Evolutionary conservation across 2,797 vertebrate species (phyloP), one percentile per base, ranked within the genome.

Genomic region (Xenentodon cancila): DNA sequence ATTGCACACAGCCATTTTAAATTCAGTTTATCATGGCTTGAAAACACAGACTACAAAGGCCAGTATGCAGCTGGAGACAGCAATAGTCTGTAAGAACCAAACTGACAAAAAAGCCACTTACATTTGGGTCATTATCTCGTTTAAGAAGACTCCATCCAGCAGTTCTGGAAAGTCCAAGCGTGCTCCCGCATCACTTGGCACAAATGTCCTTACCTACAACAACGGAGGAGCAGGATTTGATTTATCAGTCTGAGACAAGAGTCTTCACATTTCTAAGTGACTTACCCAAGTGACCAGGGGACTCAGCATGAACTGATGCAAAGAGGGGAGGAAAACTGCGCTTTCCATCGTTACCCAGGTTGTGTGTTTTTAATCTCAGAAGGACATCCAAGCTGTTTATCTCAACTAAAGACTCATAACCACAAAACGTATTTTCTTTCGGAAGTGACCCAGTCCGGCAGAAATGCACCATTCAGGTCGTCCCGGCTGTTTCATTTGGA

Each of bases 201-300:
- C 91, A 54, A 97, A 97, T 0, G 96, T 97, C 91, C 93, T 97
- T 49, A 97, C 95, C 97, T 97, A 32, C 67, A n/a, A 91, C 77
- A 7, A 64, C 1, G 66, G n/a, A 65, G 47, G 27, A 0, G 20
- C 13, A 49, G 47, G 30, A 30, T 32, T 40, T 71, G 40, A 53
- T 12, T 3, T 17, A 40, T 61, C 7, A 37, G 8, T 44, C 11
- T 43, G 34, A 59, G 46, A 18, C 13, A 44, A 59, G 34, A 50
- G 20, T 8, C 3, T 4, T 15, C 37, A 40, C 11, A 7, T 4
- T 15, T 7, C 8, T 59, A 46, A 50, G 46, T 64, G 21, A 80
- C 94, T 91, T 90, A 98, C 97, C 97, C 97, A 98, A 82, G 94
- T 96, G 91, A 97, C 96, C 79, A 98, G 93, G 43, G 97, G 95